phyloP scores from a whole-genome alignment of 2,797 vertebrate genomes.

The Sebastes minor region DNA sequence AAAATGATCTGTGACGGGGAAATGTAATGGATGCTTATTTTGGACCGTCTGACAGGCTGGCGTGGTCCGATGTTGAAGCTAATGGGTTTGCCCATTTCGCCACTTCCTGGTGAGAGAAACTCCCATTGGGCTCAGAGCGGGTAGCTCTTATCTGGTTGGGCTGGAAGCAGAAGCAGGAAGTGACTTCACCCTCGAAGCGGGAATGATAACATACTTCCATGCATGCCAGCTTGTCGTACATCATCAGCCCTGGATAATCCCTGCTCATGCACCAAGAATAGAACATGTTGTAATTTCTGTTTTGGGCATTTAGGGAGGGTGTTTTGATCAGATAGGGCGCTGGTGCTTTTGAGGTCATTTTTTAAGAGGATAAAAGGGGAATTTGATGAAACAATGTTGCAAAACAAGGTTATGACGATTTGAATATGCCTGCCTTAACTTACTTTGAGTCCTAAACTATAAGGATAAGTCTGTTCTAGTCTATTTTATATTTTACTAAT shows the following conservation, averaged over 20 bases:
- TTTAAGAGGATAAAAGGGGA: conserved; percentile 7
- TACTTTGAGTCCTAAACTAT: not conserved
- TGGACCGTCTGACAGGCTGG: conserved; percentile 50
- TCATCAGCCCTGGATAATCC: conserved; percentile 29
- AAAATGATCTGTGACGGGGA: conserved; percentile 42
- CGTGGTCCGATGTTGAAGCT: conserved; percentile 29
- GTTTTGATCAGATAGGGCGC: conserved; percentile 42
- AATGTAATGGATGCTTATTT: conserved; percentile 63
- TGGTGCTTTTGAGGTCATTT: conserved; percentile 1
- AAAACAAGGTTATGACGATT: not conserved
- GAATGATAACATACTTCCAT: conserved; percentile 60
- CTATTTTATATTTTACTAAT: not conserved
- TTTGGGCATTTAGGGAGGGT: conserved; percentile 17
- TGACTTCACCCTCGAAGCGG: conserved; percentile 70
- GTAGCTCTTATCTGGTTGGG: conserved; percentile 69
- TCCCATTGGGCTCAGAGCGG: conserved; percentile 48
- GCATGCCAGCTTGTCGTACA: conserved; percentile 23
- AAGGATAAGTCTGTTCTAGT: not conserved
- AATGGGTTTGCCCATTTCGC: conserved; percentile 73
- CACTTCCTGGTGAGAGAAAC: conserved; percentile 75
- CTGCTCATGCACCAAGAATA: conserved; percentile 57
- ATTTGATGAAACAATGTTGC: conserved; percentile 25
- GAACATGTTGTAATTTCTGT: conserved; percentile 53
- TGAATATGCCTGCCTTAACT: not conserved
- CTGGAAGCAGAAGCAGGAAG: conserved; percentile 72